phyloP scores from a whole-genome alignment of 2,113 vertebrate species.

The Nymphicus hollandicus region DNA sequence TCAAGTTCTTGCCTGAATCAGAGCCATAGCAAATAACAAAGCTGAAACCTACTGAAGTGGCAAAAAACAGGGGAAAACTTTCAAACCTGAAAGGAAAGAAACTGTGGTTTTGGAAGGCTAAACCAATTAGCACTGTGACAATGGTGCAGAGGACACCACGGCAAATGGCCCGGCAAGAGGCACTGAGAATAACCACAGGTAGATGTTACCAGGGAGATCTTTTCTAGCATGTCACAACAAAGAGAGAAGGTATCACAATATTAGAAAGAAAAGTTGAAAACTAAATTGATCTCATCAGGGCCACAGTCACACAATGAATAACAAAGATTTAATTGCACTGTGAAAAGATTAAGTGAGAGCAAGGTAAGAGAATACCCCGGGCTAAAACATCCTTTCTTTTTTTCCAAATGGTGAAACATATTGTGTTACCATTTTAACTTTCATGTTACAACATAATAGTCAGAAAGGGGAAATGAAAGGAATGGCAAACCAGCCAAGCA shows the following conservation, averaged over 20 bases:
- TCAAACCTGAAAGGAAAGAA: background rate
- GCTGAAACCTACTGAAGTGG: background rate
- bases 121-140: conserved; percentile 21
- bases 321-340: conserved; percentile 33
- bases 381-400: background rate
- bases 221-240: conserved; percentile 21
- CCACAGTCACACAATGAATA: background rate
- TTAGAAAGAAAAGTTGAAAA: conserved; percentile 40
- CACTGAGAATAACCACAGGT: conserved; percentile 2
- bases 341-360: conserved; percentile 24
- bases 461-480: background rate
- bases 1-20: background rate
- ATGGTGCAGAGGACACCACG: background rate
- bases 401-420: background rate
- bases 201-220: conserved; percentile 36
- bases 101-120: background rate
- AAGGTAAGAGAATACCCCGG: background rate
- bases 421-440: background rate
- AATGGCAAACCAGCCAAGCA: background rate
- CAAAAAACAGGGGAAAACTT: background rate
- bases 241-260: conserved; percentile 7
- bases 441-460: background rate
- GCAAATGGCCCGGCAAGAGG: background rate
- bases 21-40: background rate
- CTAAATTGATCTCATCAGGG: conserved; percentile 24